These are phyloP conservation scores for Lasiommata megera DNA, from an alignment of 2,888 invertebrate genomes.

Conservation along the genomic window DNA sequence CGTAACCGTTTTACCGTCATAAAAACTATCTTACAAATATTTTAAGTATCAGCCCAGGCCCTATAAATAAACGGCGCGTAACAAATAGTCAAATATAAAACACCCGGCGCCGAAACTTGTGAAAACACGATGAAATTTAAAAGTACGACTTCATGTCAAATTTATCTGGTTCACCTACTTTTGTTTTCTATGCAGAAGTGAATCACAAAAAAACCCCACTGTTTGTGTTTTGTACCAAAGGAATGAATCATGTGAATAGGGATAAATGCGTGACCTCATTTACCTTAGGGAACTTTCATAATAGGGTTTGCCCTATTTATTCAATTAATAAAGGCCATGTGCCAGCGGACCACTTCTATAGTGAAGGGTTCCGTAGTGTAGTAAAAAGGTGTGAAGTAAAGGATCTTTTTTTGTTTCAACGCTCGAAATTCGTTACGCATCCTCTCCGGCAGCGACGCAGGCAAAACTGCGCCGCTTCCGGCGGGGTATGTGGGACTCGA, in stretches of 20 bases:
- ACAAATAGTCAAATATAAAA: neutral
- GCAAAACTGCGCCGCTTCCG: too few species aligned
- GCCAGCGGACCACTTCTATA: too few species aligned
- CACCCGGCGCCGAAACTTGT: neutral
- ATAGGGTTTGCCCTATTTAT: neutral
- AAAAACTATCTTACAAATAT: neutral
- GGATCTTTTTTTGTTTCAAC: too few species aligned
- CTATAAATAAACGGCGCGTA: neutral
- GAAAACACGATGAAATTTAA: slow-evolving; percentile 3
- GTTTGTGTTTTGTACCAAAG: slow-evolving; percentile 19
- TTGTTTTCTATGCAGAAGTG: neutral
- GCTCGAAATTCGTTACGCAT: too few species aligned
- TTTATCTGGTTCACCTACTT: neutral
- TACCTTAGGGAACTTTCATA: slow-evolving; percentile 1
- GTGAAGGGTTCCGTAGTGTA: too few species aligned
- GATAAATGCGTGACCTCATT: slow-evolving; percentile 26
- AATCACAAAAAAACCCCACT: slow-evolving; percentile 12
- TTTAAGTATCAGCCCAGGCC: neutral
- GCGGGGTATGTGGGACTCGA: too few species aligned
- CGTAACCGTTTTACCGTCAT: neutral
- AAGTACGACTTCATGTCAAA: slow-evolving; percentile 2
- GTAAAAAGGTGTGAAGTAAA: too few species aligned
- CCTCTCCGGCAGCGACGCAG: too few species aligned
- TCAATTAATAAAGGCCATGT: neutral
- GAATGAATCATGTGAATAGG: slow-evolving; percentile 19